A percentile compares a stretch with the other conserved stretches of the same genome.
phyloP scores from a whole-genome alignment of 2,888 invertebrate species.

The Cyaniris semiargus region DNA sequence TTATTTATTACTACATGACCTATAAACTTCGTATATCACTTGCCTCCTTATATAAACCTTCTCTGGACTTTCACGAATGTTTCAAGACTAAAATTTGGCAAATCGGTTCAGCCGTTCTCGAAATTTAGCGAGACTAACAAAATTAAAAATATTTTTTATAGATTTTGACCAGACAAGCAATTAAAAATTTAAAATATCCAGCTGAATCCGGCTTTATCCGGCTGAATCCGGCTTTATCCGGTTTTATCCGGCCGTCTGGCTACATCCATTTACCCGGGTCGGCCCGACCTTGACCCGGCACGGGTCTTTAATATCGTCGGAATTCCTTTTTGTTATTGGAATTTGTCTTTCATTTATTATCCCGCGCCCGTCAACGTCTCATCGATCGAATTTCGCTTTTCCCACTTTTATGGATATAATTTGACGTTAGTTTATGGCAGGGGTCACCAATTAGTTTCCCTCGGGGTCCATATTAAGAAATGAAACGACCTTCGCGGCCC shows the following conservation, averaged over 20 bases:
- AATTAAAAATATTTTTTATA: too few species aligned
- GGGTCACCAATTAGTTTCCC: too few species aligned
- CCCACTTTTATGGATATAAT: background rate
- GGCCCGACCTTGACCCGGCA: conserved; percentile 43
- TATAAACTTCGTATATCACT: too few species aligned
- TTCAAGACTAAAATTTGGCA: too few species aligned
- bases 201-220: background rate
- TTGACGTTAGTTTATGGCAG: background rate
- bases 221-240: background rate
- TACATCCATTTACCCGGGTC: background rate
- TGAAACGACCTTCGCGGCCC: too few species aligned
- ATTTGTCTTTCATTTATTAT: conserved; percentile 41
- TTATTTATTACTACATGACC: too few species aligned
- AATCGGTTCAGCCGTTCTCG: too few species aligned
- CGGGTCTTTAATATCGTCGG: conserved; percentile 43
- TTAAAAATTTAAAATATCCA: background rate
- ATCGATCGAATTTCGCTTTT: background rate
- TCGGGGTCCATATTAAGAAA: too few species aligned
- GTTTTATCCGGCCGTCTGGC: background rate
- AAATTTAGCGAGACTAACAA: too few species aligned
- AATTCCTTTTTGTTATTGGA: conserved; percentile 42
- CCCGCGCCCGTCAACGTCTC: background rate
- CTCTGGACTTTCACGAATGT: too few species aligned
- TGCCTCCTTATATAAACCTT: too few species aligned
- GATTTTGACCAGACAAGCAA: too few species aligned